A percentile compares a stretch with the other conserved stretches of the same genome.
phyloP scores from a whole-genome alignment of 2,888 invertebrate genomes.

The Melikaiella ostensackeni region DNA sequence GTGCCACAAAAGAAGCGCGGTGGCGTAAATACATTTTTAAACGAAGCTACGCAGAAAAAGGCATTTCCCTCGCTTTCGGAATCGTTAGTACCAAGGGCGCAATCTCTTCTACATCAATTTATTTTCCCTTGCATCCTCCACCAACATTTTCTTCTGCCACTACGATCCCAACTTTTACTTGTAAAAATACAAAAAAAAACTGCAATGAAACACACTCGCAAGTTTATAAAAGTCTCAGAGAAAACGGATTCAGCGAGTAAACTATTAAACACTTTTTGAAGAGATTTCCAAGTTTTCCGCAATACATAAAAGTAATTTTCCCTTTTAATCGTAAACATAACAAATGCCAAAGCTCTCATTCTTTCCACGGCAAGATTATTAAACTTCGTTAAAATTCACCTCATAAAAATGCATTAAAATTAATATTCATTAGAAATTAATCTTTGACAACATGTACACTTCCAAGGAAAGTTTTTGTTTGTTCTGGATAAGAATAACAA shows the following conservation, averaged over 20 bases:
- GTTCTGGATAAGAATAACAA: not conserved
- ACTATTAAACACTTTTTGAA: constrained; percentile 4
- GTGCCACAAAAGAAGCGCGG: constrained; percentile 47
- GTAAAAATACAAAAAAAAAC: not conserved
- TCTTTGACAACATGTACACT: not conserved
- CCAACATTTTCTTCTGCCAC: not conserved
- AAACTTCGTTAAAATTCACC: constrained; percentile 8
- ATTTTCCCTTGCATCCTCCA: constrained; percentile 12
- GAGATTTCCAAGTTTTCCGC: not conserved
- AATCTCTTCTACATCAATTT: constrained; percentile 44
- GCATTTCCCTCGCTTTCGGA: constrained; percentile 59
- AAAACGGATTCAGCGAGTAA: not conserved
- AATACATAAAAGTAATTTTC: not conserved
- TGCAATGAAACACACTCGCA: not conserved
- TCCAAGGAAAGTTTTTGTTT: not conserved
- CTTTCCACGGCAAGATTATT: not conserved
- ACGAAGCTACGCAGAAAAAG: constrained; percentile 54
- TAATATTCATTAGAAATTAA: constrained; percentile 17
- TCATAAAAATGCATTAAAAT: constrained; percentile 3
- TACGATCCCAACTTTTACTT: not conserved
- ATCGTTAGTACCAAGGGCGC: constrained; percentile 58
- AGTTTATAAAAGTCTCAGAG: not conserved
- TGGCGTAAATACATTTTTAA: constrained; percentile 51
- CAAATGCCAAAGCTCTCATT: not conserved
- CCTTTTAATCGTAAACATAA: not conserved